These are phyloP conservation scores for Tetranychus urticae DNA, from an alignment of 1,140 invertebrate genomes.

Conservation along the genomic window DNA sequence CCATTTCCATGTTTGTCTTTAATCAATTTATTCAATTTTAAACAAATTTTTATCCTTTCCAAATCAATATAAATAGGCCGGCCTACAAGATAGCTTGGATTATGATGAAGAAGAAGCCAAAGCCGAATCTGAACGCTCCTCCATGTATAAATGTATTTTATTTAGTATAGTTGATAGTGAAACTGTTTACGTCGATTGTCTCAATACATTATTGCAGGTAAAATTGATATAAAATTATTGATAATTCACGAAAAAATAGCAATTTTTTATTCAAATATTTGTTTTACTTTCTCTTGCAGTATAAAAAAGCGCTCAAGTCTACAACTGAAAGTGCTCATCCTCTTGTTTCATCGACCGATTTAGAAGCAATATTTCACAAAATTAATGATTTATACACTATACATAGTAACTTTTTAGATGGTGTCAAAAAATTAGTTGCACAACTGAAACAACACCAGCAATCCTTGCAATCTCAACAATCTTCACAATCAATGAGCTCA, in stretches of 20 bases:
- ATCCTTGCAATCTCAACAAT: too few relatives aligned
- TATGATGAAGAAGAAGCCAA: conserved; percentile 17
- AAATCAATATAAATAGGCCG: not conserved
- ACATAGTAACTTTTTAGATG: conserved; percentile 54
- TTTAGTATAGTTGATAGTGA: conserved; percentile 73
- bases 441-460: not conserved
- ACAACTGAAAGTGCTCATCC: conserved; percentile 63
- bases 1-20: not conserved
- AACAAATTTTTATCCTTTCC: not conserved
- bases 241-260: not conserved
- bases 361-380: conserved; percentile 73
- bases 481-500: not conserved
- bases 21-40: not conserved
- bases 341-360: conserved; percentile 62
- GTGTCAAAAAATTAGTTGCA: conserved; percentile 23
- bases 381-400: conserved; percentile 59
- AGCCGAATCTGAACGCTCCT: conserved; percentile 38
- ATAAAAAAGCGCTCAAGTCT: conserved; percentile 72
- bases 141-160: conserved; percentile 59
- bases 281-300: conserved; percentile 29
- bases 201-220: conserved; percentile 65
- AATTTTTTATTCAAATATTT: not conserved
- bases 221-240: conserved; percentile 4
- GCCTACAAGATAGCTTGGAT: not conserved
- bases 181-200: conserved; percentile 60